Base-by-base conservation (phyloP, 2,113 vertebrate species). In the Shinisaurus crocodilurus region DNA sequence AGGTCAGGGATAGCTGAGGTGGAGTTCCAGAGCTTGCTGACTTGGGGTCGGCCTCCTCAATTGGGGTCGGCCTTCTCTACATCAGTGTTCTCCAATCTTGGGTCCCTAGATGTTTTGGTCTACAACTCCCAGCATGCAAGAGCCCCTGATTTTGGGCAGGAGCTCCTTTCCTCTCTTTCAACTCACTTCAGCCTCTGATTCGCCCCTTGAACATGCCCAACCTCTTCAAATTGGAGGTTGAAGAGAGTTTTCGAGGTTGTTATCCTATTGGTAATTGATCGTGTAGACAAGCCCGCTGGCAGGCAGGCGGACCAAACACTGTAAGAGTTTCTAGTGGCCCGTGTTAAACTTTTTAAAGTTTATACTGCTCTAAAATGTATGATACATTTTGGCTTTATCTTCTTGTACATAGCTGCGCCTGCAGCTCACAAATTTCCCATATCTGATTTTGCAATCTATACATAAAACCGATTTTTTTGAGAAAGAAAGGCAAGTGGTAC, bases 91-190 rank as follows among this genome's bases (percentile, higher is more conserved):
- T n/a, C n/a, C n/a, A n/a, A n/a, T n/a, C n/a, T n/a, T n/a, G n/a
- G n/a, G n/a, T n/a, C n/a, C n/a, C n/a, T n/a, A n/a, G n/a, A n/a
- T n/a, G n/a, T n/a, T n/a, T n/a, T n/a, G n/a, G n/a, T n/a, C n/a
- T n/a, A n/a, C n/a, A n/a, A n/a, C n/a, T n/a, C n/a, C n/a, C n/a
- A n/a, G n/a, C n/a, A n/a, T n/a, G n/a, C 54, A 48, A 75, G 72
- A 80, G 86, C 60, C 23, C 57, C 86, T 37, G 40, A 60, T 32
- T 79, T 79, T n/a, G 37, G 9, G 43, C 27, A 60, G 40, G 74
- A 5, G 29, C 75, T 87, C 74, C 23, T 63, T 87, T 79, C 74
- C 63, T 88, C 60, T 65, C 76, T 80, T 80, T 88, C 40, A 50
- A 32, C 76, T 88, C 86, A n/a, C 40, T 67, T 88, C 43, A 48